Conservation (phyloP, 2,797 vertebrate species). For the Huso huso region DNA sequence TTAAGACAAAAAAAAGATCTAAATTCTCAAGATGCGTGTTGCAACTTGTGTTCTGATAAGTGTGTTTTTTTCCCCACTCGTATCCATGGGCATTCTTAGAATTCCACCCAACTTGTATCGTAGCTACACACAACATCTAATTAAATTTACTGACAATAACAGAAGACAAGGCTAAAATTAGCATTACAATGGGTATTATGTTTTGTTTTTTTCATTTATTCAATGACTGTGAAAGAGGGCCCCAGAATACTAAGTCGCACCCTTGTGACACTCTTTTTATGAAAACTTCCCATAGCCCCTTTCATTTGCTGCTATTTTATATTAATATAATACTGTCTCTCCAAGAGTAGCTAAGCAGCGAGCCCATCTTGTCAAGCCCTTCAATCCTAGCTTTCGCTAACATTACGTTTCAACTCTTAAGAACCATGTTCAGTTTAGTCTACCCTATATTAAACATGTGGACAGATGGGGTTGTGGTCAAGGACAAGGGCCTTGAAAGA, state of each 20-base stretch:
- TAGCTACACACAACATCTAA: slow-evolving; percentile 65
- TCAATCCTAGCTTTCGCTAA: too few species aligned
- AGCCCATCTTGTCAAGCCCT: too few species aligned
- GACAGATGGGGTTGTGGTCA: too few species aligned
- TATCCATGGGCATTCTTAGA: slow-evolving; percentile 56
- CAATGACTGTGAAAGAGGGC: slow-evolving; percentile 32
- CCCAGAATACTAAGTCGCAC: not conserved
- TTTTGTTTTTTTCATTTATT: slow-evolving; percentile 38
- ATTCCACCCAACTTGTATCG: slow-evolving; percentile 72
- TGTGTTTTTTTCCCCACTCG: slow-evolving; percentile 39
- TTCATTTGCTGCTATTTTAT: not conserved
- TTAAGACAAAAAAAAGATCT: too few species aligned
- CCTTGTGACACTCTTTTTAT: slow-evolving; percentile 28
- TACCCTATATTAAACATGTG: too few species aligned
- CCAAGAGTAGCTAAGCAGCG: too few species aligned
- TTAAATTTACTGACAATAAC: slow-evolving; percentile 72
- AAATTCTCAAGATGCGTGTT: slow-evolving; percentile 40
- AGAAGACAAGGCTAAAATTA: slow-evolving; percentile 62
- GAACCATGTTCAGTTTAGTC: too few species aligned
- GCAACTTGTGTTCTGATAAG: slow-evolving; percentile 56
- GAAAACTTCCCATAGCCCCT: slow-evolving; percentile 3
- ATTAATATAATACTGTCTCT: too few species aligned
- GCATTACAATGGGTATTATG: slow-evolving; percentile 61
- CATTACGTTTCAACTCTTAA: too few species aligned
- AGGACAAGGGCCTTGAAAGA: too few species aligned